A percentile compares a stretch with the other conserved stretches of the same genome.
phyloP scores from a whole-genome alignment of 2,797 vertebrate genomes.

The Hydrophis major region DNA sequence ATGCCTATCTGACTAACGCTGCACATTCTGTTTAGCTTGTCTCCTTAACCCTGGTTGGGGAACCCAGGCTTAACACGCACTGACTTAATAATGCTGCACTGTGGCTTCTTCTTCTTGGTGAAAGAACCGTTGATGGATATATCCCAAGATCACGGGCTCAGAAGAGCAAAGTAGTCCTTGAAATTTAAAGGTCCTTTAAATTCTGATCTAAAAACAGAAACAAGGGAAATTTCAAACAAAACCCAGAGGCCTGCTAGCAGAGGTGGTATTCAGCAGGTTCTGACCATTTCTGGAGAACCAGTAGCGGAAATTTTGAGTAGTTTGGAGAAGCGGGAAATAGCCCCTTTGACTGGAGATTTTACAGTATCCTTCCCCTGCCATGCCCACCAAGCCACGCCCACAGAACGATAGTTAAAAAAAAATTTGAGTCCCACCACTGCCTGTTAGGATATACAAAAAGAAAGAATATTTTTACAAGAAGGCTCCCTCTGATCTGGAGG shows the following conservation, averaged over 20 bases:
- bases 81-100: background rate
- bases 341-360: no score
- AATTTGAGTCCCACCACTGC: no score
- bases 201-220: background rate
- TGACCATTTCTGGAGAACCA: no score
- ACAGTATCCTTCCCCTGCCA: no score
- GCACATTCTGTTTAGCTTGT: no score
- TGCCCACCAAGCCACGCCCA: no score
- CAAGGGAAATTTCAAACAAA: background rate
- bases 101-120: conserved; percentile 26
- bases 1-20: no score
- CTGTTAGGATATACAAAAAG: background rate
- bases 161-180: background rate
- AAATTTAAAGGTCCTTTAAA: background rate
- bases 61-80: background rate
- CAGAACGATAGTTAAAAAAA: no score
- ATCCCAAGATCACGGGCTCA: conserved; percentile 31
- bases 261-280: no score
- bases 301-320: no score
- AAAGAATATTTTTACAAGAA: background rate
- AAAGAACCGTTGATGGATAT: conserved; percentile 33
- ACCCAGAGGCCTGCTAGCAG: background rate
- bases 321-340: no score
- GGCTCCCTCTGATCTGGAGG: background rate
- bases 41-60: no score